Evolutionary conservation across 2,113 vertebrate species (phyloP).

Genomic region (Centropristis striata): DNA sequence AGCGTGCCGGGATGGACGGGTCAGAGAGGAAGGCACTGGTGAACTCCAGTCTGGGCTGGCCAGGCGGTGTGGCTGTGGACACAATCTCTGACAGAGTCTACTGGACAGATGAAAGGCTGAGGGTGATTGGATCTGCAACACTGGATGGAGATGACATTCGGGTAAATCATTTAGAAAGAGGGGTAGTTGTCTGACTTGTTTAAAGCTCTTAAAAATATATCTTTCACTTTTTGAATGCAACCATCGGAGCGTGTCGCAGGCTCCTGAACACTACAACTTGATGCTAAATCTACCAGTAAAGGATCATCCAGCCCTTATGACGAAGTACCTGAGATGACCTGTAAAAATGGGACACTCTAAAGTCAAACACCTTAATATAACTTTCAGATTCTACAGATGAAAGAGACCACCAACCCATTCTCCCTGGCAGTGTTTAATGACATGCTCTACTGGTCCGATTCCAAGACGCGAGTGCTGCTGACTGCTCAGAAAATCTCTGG

Average conservation of each 20-base stretch:
- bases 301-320: not conserved
- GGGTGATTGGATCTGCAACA: conserved; percentile 87
- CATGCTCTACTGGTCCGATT: conserved; percentile 92
- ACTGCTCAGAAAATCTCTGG: conserved; percentile 87
- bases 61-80: conserved; percentile 91
- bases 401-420: conserved; percentile 88
- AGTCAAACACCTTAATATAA: not conserved
- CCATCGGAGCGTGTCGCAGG: not conserved
- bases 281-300: not conserved
- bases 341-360: no score
- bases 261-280: not conserved
- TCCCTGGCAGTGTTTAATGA: conserved; percentile 89
- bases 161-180: conserved; percentile 68
- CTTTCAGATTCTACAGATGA: conserved; percentile 88
- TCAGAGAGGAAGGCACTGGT: conserved; percentile 84
- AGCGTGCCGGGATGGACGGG: conserved; percentile 93
- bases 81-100: conserved; percentile 86
- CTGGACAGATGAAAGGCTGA: conserved; percentile 93
- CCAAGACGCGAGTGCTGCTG: conserved; percentile 86
- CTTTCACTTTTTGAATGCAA: not conserved
- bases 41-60: conserved; percentile 88
- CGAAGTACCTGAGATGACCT: no score
- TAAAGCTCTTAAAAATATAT: no score
- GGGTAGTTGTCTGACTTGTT: no score
- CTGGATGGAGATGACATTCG: conserved; percentile 87